Percentiles rank a stretch among this genome's conserved stretches.
Conservation (phyloP, 64 coral and sea anemone species). For the Pocillopora damicornis region DNA sequence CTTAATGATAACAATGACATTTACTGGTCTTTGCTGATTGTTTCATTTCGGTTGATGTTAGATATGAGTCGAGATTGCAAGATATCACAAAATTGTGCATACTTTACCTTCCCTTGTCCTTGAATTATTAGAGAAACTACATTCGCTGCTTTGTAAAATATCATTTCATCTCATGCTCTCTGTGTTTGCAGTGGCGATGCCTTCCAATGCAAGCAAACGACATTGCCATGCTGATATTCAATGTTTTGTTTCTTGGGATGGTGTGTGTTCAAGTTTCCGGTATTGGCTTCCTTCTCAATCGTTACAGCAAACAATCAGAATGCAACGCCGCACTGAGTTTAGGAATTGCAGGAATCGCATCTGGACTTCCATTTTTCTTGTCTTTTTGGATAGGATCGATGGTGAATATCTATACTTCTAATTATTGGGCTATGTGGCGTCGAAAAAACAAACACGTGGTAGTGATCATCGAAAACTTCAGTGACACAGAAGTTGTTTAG, state of each 20-base stretch:
- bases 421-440: constrained; percentile 21
- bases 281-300: not conserved
- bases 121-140: no score
- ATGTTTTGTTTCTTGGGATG: constrained; percentile 19
- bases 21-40: no score
- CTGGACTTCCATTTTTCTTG: constrained; percentile 25
- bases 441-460: constrained; percentile 20
- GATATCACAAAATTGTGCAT: no score
- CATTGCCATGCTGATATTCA: constrained; percentile 30
- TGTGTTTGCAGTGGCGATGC: constrained; percentile 24
- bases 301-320: not conserved
- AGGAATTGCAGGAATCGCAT: constrained; percentile 8
- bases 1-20: no score
- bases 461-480: not conserved
- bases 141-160: no score
- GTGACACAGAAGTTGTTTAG: not conserved
- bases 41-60: no score
- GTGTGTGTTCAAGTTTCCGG: constrained; percentile 16
- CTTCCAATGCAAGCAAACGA: constrained; percentile 27
- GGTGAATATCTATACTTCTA: constrained; percentile 2
- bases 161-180: no score
- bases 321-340: constrained; percentile 2
- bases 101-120: no score
- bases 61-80: no score
- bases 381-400: not conserved